A percentile compares a stretch with the other conserved stretches of the same genome.
These are phyloP conservation scores for Bellardia bayeri DNA, from an alignment of 2,888 invertebrate genomes.

Conservation along the genomic window DNA sequence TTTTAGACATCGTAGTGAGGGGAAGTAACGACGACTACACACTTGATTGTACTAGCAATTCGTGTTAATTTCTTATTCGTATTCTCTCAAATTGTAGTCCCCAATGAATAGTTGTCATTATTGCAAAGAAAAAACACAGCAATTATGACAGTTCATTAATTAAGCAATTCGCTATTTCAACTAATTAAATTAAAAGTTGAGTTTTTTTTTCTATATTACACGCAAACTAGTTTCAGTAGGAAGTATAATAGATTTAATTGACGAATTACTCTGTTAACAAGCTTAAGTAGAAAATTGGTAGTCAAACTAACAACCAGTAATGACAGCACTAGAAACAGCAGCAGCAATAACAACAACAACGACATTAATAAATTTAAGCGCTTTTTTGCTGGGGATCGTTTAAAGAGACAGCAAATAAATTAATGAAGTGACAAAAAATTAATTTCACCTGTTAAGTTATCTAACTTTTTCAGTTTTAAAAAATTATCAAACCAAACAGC, in stretches of 20 bases:
- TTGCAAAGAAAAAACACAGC: not conserved
- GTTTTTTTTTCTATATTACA: not conserved
- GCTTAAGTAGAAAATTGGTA: constrained; percentile 64
- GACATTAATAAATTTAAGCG: constrained; percentile 9
- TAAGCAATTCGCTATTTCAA: constrained; percentile 29
- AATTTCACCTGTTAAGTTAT: constrained; percentile 82
- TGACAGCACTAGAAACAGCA: constrained; percentile 22
- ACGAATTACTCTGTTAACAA: constrained; percentile 67
- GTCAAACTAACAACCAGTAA: constrained; percentile 45
- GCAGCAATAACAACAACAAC: not conserved
- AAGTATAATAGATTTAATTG: constrained; percentile 45
- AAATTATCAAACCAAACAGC: constrained; percentile 47
- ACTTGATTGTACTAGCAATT: too few relatives aligned
- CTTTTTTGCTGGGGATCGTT: constrained; percentile 16
- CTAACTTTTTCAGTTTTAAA: constrained; percentile 70
- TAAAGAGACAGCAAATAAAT: constrained; percentile 74
- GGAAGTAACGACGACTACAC: too few relatives aligned
- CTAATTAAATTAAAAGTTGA: not conserved
- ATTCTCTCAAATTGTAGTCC: not conserved
- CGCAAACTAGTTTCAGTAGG: constrained; percentile 18
- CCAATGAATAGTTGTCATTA: not conserved
- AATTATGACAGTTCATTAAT: constrained; percentile 43
- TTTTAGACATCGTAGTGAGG: too few relatives aligned
- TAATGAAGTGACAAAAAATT: constrained; percentile 84
- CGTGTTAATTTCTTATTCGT: too few relatives aligned